These are phyloP conservation scores for Oscheius onirici DNA, from an alignment of 2,888 invertebrate species.

Conservation along the genomic window DNA sequence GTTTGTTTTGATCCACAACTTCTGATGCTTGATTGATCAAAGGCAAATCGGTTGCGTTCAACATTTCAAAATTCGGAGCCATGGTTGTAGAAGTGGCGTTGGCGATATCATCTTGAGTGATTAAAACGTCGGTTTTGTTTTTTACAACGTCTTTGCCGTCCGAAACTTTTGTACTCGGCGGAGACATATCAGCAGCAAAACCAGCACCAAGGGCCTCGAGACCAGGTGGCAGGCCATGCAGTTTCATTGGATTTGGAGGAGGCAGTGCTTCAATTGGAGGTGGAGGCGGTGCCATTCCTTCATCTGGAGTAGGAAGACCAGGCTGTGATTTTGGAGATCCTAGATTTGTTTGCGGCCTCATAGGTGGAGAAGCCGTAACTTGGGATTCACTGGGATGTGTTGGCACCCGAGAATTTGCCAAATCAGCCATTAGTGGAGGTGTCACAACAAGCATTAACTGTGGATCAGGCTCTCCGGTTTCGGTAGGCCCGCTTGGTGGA, in stretches of 20 bases:
- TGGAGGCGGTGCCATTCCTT: background rate
- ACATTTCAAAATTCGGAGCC: no score
- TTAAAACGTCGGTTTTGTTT: background rate
- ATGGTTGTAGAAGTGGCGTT: background rate
- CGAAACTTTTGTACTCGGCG: background rate
- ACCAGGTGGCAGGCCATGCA: background rate
- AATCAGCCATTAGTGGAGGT: constrained; percentile 4
- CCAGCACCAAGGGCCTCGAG: background rate
- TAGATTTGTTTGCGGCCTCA: background rate
- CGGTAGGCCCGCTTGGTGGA: background rate
- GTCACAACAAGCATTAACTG: background rate
- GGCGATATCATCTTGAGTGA: background rate
- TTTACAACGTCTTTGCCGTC: background rate
- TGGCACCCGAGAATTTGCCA: no score
- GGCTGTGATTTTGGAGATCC: background rate
- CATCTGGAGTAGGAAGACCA: background rate
- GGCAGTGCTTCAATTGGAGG: background rate
- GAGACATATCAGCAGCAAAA: constrained; percentile 27
- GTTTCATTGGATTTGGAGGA: background rate
- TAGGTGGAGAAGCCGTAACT: background rate
- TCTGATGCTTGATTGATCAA: no score
- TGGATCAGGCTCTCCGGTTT: background rate
- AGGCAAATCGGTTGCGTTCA: no score
- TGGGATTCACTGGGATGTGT: no score
- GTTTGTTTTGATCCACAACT: no score